Evolutionary conservation across 2,113 vertebrate genomes (phyloP).

Genomic region (Chlamydotis undulata): DNA sequence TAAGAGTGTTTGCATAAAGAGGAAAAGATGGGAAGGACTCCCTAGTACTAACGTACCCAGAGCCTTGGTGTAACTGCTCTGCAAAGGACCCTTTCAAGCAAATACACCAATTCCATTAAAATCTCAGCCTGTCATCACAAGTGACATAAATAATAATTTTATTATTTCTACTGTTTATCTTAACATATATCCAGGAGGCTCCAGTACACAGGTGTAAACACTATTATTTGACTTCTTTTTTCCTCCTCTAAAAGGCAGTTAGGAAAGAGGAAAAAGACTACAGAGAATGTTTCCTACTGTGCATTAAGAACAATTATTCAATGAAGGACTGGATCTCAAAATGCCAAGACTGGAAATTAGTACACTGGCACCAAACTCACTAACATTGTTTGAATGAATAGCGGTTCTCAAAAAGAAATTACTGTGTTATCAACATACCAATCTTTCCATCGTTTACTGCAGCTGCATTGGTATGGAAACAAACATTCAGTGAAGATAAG

Average conservation of each 20-base stretch:
- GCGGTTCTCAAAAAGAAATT: constrained; percentile 63
- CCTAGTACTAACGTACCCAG: neutral
- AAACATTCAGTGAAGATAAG: neutral
- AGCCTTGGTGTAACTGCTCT: neutral
- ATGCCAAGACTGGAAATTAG: constrained; percentile 26
- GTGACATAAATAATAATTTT: neutral
- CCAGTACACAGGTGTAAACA: neutral
- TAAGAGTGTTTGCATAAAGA: neutral
- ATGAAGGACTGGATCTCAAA: constrained; percentile 23
- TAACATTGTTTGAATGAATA: constrained; percentile 45
- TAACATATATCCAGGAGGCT: neutral
- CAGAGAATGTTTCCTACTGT: neutral
- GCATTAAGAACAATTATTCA: constrained; percentile 2
- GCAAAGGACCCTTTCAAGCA: neutral
- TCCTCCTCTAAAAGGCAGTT: neutral
- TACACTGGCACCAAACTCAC: neutral
- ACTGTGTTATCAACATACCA: constrained; percentile 56
- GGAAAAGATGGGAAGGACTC: neutral
- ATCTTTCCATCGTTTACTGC: constrained; percentile 43
- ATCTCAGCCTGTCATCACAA: neutral
- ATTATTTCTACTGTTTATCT: neutral
- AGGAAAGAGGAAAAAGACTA: neutral
- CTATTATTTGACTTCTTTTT: neutral
- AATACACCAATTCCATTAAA: neutral
- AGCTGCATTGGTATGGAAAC: constrained; percentile 56